phyloP scores from a whole-genome alignment of 2,797 vertebrate genomes.

The Setipinna tenuifilis region DNA sequence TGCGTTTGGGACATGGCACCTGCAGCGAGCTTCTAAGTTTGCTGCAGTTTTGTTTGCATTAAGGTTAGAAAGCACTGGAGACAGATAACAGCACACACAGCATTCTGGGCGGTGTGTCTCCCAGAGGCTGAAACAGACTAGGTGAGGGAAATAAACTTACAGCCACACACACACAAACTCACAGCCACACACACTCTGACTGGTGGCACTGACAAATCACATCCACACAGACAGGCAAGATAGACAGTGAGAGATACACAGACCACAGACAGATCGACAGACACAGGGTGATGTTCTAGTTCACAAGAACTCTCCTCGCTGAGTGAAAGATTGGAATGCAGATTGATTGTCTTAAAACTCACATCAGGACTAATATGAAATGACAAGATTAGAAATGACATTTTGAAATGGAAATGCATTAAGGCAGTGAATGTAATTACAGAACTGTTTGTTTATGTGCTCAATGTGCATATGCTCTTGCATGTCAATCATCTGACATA shows the following conservation, averaged over 20 bases:
- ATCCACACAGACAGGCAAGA: too few relatives aligned
- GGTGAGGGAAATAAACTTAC: background rate
- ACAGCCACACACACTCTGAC: background rate
- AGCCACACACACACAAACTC: background rate
- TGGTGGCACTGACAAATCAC: too few relatives aligned
- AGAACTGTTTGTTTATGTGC: background rate
- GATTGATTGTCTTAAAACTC: slow-evolving; percentile 7
- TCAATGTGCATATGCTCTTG: background rate
- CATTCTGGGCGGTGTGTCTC: background rate
- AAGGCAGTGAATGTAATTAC: background rate
- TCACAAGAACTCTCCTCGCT: background rate
- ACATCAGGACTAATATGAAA: background rate
- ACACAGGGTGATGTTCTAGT: background rate
- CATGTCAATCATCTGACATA: background rate
- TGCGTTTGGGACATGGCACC: background rate
- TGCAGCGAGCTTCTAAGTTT: background rate
- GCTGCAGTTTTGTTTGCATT: background rate
- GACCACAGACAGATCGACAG: background rate
- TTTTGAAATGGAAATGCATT: background rate
- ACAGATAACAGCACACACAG: background rate
- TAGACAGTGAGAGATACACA: too few relatives aligned
- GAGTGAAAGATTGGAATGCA: background rate
- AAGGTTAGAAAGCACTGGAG: background rate
- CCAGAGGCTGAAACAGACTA: background rate
- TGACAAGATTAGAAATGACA: background rate